Conservation (phyloP, 2,888 invertebrate genomes). For the Pherbina coryleti region DNA sequence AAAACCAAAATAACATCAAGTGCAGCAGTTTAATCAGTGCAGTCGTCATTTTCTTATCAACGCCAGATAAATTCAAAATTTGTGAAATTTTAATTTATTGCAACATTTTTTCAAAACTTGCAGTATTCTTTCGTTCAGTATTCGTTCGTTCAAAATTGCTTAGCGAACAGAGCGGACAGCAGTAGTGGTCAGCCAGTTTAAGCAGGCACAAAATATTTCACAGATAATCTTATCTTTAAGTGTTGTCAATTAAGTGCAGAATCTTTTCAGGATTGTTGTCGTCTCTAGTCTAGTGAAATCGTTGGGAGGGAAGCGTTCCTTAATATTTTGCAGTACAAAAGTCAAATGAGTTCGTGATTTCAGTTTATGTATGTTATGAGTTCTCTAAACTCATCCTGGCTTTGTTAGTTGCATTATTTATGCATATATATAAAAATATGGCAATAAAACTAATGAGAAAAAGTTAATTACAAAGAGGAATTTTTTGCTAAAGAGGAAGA, state of each 20-base stretch:
- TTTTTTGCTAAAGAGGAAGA: too few relatives aligned
- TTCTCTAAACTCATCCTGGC: too few relatives aligned
- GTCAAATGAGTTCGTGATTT: too few relatives aligned
- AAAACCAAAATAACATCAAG: slow-evolving; percentile 8
- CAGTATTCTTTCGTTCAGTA: slow-evolving; percentile 3
- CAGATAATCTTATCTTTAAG: slow-evolving; percentile 53
- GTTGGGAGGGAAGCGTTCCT: too few relatives aligned
- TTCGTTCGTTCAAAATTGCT: not conserved
- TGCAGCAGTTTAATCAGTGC: slow-evolving; percentile 29
- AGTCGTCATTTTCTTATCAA: slow-evolving; percentile 33
- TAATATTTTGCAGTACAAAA: too few relatives aligned
- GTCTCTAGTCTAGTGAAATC: too few relatives aligned
- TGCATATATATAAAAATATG: too few relatives aligned
- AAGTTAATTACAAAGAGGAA: too few relatives aligned
- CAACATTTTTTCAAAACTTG: slow-evolving; percentile 3
- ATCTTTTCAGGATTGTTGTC: slow-evolving; percentile 43
- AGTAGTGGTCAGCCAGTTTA: too few relatives aligned
- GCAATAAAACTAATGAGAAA: too few relatives aligned
- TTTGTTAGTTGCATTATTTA: too few relatives aligned
- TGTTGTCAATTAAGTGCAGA: slow-evolving; percentile 54
- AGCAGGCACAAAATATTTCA: slow-evolving; percentile 49
- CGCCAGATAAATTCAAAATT: slow-evolving; percentile 25
- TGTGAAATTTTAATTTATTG: slow-evolving; percentile 30
- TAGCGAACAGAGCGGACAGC: not conserved
- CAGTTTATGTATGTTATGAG: too few relatives aligned